A percentile compares a stretch with the other conserved stretches of the same genome.
phyloP scores from a whole-genome alignment of 2,797 vertebrate species.

The Prunella strophiata region DNA sequence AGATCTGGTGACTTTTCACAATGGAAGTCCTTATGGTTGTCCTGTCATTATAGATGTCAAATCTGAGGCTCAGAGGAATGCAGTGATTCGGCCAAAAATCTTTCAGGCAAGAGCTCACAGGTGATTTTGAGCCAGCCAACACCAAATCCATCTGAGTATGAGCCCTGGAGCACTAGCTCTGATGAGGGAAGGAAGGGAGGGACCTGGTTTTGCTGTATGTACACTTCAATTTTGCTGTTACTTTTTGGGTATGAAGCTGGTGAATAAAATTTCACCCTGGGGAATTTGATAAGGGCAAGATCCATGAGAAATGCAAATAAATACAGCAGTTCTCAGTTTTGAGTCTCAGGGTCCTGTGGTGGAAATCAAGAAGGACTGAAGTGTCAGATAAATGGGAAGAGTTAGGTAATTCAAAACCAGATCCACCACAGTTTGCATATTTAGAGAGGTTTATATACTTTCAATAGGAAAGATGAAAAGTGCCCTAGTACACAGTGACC shows the following conservation, averaged over 20 bases:
- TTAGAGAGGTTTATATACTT: neutral
- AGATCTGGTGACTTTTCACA: neutral
- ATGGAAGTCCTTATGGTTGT: neutral
- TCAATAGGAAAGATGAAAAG: neutral
- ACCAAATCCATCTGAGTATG: neutral
- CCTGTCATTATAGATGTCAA: neutral
- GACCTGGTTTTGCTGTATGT: neutral
- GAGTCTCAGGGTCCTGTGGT: neutral
- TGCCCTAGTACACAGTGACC: neutral
- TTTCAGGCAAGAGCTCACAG: neutral
- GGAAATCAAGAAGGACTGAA: neutral
- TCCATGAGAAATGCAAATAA: neutral
- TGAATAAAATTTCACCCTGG: neutral
- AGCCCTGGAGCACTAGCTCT: neutral
- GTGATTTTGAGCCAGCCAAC: neutral
- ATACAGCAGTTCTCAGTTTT: accelerated
- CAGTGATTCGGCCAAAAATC: neutral
- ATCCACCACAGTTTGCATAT: neutral
- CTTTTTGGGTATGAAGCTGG: neutral
- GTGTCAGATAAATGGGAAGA: neutral
- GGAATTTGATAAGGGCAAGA: neutral
- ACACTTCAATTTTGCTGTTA: neutral
- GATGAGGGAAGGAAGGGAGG: neutral
- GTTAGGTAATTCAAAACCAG: neutral
- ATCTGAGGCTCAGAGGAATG: neutral